Evolutionary conservation across 2,113 vertebrate species (phyloP).

Genomic region (Gopherus flavomarginatus): DNA sequence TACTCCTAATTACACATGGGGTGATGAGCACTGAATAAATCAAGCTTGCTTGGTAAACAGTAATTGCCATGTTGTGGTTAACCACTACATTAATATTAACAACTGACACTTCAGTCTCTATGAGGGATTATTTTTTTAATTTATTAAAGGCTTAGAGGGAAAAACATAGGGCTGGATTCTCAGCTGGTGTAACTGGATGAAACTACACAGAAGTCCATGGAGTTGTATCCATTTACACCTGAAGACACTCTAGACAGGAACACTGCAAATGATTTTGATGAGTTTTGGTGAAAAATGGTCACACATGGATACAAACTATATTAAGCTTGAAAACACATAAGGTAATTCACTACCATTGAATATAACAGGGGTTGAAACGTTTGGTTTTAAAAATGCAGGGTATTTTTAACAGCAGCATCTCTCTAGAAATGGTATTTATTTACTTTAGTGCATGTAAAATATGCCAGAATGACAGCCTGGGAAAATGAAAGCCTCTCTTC

Average conservation of each 20-base stretch:
- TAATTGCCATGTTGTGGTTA: conserved; percentile 14
- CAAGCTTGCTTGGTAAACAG: not conserved
- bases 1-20: not conserved
- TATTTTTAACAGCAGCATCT: conserved; percentile 34
- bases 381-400: not conserved
- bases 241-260: not conserved
- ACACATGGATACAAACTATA: fast-evolving
- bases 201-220: fast-evolving
- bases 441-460: conserved; percentile 49
- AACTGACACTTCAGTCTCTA: conserved; percentile 22
- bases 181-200: not conserved
- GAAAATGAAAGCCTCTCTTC: conserved; percentile 26
- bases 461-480: not conserved
- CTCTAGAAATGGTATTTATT: conserved; percentile 56
- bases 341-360: not conserved
- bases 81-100: not conserved
- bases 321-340: not conserved
- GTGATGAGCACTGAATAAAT: not conserved
- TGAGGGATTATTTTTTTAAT: not conserved
- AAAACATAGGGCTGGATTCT: not conserved
- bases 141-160: not conserved
- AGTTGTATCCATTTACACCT: not conserved
- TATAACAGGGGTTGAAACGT: not conserved
- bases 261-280: not conserved
- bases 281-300: not conserved